Evolutionary conservation across 2,888 invertebrate species (phyloP).

Genomic region (Leptopterna dolabrata): DNA sequence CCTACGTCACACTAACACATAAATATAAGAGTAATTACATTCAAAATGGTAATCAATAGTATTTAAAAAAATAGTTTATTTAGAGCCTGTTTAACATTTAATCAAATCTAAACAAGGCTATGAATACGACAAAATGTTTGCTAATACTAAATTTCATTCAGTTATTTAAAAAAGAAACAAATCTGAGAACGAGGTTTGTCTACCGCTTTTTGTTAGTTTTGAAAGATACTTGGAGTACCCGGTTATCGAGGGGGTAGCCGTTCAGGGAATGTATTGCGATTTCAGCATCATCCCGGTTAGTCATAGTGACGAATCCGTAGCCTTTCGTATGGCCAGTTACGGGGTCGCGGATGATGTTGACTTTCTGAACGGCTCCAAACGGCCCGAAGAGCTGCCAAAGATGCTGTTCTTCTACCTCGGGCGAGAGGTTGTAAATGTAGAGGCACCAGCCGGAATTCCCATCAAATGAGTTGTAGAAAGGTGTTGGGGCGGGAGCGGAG

Average conservation of each 20-base stretch:
- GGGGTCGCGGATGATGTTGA: constrained; percentile 95
- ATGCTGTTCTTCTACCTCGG: constrained; percentile 91
- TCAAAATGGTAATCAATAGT: constrained; percentile 1
- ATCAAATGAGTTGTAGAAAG: constrained; percentile 86
- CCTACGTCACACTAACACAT: constrained; percentile 28
- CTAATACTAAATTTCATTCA: constrained; percentile 33
- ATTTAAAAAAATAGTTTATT: constrained; percentile 5
- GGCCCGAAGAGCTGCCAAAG: constrained; percentile 97
- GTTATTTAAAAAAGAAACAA: constrained; percentile 22
- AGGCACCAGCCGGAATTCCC: constrained; percentile 89
- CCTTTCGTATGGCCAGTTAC: constrained; percentile 98
- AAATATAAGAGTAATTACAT: constrained; percentile 21
- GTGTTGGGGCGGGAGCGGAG: constrained; percentile 79
- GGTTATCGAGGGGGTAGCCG: constrained; percentile 94
- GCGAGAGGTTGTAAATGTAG: constrained; percentile 92
- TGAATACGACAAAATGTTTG: not conserved
- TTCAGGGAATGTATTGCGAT: constrained; percentile 96
- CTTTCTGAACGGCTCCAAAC: constrained; percentile 96
- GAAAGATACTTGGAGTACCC: constrained; percentile 97
- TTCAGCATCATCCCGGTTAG: constrained; percentile 96
- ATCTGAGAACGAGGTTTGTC: not conserved
- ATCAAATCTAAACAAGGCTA: constrained; percentile 37
- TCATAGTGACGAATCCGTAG: constrained; percentile 98
- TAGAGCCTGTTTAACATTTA: constrained; percentile 38
- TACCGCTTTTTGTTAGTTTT: constrained; percentile 84